A percentile compares a stretch with the other conserved stretches of the same genome.
Evolutionary conservation across 2,888 invertebrate genomes (phyloP).

Genomic region (Willowsia nigromaculata): DNA sequence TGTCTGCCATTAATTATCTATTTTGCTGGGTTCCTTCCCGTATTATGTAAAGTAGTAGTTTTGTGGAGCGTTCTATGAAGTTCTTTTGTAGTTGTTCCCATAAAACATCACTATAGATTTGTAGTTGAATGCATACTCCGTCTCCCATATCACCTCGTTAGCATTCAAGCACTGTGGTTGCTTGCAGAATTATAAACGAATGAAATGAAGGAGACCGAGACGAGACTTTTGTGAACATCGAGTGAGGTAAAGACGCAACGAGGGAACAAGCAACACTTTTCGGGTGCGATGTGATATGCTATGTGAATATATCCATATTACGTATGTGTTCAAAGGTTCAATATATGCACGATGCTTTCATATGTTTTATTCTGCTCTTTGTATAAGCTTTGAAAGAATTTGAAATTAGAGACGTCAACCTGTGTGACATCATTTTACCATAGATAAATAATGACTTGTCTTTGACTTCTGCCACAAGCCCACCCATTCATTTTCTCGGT

Average conservation of each 20-base stretch:
- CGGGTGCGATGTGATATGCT: no score
- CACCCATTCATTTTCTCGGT: conserved; percentile 49
- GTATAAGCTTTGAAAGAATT: conserved; percentile 2
- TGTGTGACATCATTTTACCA: conserved; percentile 50
- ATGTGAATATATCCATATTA: no score
- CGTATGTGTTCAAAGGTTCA: not conserved
- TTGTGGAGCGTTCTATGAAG: not conserved
- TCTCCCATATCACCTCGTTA: not conserved
- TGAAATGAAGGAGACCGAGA: not conserved
- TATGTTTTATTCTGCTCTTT: not conserved
- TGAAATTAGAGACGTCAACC: conserved; percentile 54
- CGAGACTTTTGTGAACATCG: not conserved
- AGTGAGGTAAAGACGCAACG: not conserved
- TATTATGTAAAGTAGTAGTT: not conserved
- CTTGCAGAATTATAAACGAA: not conserved
- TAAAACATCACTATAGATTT: not conserved
- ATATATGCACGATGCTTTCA: not conserved
- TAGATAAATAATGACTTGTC: conserved; percentile 62
- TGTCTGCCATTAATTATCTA: conserved; percentile 24
- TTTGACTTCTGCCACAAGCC: conserved; percentile 46
- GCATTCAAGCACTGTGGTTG: not conserved
- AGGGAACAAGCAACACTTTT: not conserved
- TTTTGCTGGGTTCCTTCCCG: not conserved
- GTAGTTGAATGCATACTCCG: not conserved
- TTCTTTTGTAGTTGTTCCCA: conserved; percentile 4